Base-by-base conservation (phyloP, 2,113 vertebrate genomes). In the Colius striatus region DNA sequence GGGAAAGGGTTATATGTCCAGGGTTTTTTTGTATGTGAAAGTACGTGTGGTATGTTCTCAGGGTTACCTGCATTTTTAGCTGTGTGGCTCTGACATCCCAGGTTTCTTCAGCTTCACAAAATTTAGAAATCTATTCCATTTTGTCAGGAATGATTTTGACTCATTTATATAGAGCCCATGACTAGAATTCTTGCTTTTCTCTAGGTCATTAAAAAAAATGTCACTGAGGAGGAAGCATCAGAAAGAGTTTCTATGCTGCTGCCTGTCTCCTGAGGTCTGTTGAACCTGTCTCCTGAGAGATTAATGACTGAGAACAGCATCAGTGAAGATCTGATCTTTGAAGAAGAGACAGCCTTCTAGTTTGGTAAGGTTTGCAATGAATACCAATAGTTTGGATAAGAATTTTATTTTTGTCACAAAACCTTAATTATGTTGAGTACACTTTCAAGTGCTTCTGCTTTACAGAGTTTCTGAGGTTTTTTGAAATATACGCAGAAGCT, bases 41-140 rank as follows among this genome's bases (percentile, higher is more conserved):
- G 53, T 57, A 94, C 94, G 80, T 61, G 57, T 60, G 68, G 89
- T 63, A 93, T 95, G 90, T 86, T 93, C 80, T 86, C 86, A 91
- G 91, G 29, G 45, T 92, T 79, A 81, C 90, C 93, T 63, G 34
- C 71, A 60, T 78, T 95, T 94, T 94, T 74, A 92, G 65, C 38
- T 67, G 4, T 62, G 38, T 81, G 29, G 11, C 53, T 88, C 38
- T 38, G 55, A 36, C 30, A 78, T 67, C 73, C 75, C 34, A 88
- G 57, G 45, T 14, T 71, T 84, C 32, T 38, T 90, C 41, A 74
- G 22, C 57, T 88, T 74, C 55, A 77, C 47, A 67, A 13, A 92
- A 84, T 60, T 84, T 77, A 71, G 45, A 84, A 71, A 90, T 60
- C 80, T 74, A n/a, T 47, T 92, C 47, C 30, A 70, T 62, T 27